These are phyloP conservation scores for Trissolcus brochymenae DNA, from an alignment of 2,888 invertebrate species.

Conservation along the genomic window DNA sequence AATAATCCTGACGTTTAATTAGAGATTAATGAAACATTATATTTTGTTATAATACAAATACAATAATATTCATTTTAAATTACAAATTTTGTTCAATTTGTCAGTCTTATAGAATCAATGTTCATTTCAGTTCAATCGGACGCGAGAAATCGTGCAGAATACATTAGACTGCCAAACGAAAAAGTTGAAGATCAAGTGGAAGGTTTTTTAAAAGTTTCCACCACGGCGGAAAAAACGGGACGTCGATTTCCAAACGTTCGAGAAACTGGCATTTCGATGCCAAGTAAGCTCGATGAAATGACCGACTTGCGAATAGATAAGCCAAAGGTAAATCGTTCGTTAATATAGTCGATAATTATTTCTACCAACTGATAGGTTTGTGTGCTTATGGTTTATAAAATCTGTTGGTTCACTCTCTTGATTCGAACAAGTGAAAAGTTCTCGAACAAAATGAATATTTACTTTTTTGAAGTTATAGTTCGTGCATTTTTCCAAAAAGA, in stretches of 20 bases:
- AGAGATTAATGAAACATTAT: too few relatives aligned
- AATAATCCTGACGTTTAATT: neutral
- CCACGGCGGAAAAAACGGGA: slow-evolving; percentile 33
- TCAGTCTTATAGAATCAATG: too few relatives aligned
- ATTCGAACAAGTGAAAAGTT: too few relatives aligned
- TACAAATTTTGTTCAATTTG: too few relatives aligned
- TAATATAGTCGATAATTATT: slow-evolving; percentile 3
- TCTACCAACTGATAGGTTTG: neutral
- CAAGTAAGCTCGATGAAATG: slow-evolving; percentile 82
- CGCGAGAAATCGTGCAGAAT: slow-evolving; percentile 14
- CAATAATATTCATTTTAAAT: neutral
- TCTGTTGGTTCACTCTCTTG: too few relatives aligned
- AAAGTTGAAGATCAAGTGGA: slow-evolving; percentile 8
- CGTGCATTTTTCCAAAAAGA: too few relatives aligned
- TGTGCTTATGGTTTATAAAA: too few relatives aligned
- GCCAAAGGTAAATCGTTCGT: slow-evolving; percentile 64
- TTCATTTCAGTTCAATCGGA: neutral
- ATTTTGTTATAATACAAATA: too few relatives aligned
- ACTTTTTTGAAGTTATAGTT: too few relatives aligned
- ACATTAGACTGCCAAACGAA: slow-evolving; percentile 5
- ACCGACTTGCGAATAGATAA: slow-evolving; percentile 79
- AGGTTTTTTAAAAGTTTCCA: slow-evolving; percentile 23
- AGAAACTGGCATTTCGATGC: slow-evolving; percentile 86
- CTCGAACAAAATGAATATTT: too few relatives aligned
- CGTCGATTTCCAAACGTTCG: slow-evolving; percentile 73